phyloP scores from a whole-genome alignment of 2,797 vertebrate genomes.

The Erpetoichthys calabaricus region DNA sequence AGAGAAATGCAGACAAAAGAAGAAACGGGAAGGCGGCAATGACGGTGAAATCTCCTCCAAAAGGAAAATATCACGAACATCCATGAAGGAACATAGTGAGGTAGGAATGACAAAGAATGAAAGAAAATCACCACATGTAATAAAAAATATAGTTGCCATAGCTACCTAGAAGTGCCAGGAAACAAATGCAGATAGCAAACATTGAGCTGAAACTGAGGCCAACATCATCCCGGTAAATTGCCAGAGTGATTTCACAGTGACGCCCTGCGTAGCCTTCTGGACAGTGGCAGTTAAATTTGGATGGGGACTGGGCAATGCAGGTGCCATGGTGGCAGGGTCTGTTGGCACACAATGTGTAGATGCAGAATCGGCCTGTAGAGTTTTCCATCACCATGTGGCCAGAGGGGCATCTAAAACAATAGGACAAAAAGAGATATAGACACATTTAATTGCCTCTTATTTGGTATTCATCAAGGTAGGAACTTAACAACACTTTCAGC shows the following conservation, averaged over 20 bases:
- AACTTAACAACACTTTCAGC: too few relatives aligned
- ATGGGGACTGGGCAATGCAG: conserved; percentile 65
- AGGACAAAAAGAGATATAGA: not conserved
- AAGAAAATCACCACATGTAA: conserved; percentile 49
- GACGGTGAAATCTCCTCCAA: not conserved
- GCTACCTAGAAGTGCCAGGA: conserved; percentile 75
- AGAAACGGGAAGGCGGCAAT: too few relatives aligned
- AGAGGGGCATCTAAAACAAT: conserved; percentile 52
- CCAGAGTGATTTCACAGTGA: conserved; percentile 62
- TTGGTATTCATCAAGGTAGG: too few relatives aligned
- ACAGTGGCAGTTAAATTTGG: conserved; percentile 69
- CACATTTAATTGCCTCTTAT: too few relatives aligned
- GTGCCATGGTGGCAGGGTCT: conserved; percentile 67
- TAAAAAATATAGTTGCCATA: conserved; percentile 55
- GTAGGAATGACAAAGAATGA: conserved; percentile 1
- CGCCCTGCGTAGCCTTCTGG: conserved; percentile 62
- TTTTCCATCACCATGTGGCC: conserved; percentile 68
- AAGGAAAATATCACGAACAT: conserved; percentile 11
- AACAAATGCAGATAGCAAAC: conserved; percentile 77
- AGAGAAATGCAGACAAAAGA: too few relatives aligned
- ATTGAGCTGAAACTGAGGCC: conserved; percentile 78
- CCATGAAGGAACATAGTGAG: conserved; percentile 9
- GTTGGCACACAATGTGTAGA: conserved; percentile 61
- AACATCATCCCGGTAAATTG: conserved; percentile 64
- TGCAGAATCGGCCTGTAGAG: conserved; percentile 54